phyloP scores from a whole-genome alignment of 2,888 invertebrate genomes.

The Stomorhina lunata region DNA sequence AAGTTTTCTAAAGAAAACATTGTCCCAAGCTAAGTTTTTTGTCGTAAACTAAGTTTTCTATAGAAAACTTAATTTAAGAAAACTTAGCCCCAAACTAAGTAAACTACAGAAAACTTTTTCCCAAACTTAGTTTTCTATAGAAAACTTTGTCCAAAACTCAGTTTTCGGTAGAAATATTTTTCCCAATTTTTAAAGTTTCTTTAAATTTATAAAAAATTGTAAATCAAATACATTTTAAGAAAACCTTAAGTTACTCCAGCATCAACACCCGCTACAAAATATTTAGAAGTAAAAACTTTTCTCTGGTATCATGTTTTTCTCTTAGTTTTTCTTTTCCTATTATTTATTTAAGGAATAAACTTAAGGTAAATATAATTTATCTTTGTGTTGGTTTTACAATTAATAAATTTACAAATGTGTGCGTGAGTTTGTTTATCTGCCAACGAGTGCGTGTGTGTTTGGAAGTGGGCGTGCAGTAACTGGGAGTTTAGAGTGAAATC shows the following conservation, averaged over 20 bases:
- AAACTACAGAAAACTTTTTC: too few relatives aligned
- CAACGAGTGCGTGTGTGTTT: not conserved
- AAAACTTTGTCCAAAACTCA: too few relatives aligned
- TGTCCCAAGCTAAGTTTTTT: too few relatives aligned
- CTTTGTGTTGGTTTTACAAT: conserved; percentile 62
- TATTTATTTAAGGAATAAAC: conserved; percentile 57
- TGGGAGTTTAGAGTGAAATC: not conserved
- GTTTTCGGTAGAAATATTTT: too few relatives aligned
- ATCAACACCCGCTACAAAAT: not conserved
- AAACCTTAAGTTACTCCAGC: not conserved
- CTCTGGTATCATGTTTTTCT: conserved; percentile 10
- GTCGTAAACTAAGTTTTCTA: too few relatives aligned
- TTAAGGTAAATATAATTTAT: conserved; percentile 62
- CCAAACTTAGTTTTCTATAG: too few relatives aligned
- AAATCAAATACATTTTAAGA: not conserved
- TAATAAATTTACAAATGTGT: conserved; percentile 57
- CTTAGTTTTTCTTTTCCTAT: not conserved
- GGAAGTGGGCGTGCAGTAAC: not conserved
- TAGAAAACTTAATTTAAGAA: too few relatives aligned
- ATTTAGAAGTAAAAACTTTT: conserved; percentile 16
- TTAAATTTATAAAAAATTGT: not conserved
- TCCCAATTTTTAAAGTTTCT: too few relatives aligned
- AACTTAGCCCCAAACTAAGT: too few relatives aligned
- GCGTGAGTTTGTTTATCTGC: conserved; percentile 28
- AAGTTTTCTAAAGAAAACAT: too few relatives aligned